Base-by-base conservation (phyloP, 2,113 vertebrate genomes). In the Puffinus mauretanicus region DNA sequence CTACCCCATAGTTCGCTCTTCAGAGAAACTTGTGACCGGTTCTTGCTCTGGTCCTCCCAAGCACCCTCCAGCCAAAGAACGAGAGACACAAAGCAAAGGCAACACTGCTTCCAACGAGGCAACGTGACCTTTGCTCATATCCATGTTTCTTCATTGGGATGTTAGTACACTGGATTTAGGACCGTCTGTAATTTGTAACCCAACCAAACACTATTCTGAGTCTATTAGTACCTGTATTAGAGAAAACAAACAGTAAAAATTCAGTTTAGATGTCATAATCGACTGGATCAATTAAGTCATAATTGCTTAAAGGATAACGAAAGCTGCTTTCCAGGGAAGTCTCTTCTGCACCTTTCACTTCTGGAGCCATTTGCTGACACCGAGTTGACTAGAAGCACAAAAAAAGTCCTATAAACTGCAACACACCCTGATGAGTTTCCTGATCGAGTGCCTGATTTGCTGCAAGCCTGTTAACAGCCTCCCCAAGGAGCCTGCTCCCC, bases 51-150 rank as follows among this genome's bases (percentile, higher is more conserved):
- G 4, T 81, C 30, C 29, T 86, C 30, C 29, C 24, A 22, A 55
- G 18, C 66, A 62, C 6, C 29, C 32, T 51, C 5, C 0, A 18
- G 4, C 67, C 47, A 84, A 84, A 78, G 40, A 57, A 57, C 2
- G 24, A 57, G 30, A 65, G 29, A 64, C 9, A 72, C 5, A 18
- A 80, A 77, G 18, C 6, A 7, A 94, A 64, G 1, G 0, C 18
- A 83, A 49, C 30, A 7, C 24, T 40, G 36, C 64, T 70, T 83
- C 32, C 38, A 83, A 12, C 0, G 4, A 80, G 24, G 26, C 19
- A 86, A 40, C 0, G 0, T 20, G 27, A 84, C n/a, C 34, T 77
- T 42, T 58, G 51, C 34, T 51, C 16, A 8, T 11, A 51, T 14
- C 20, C 11, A 15, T 12, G 11, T 42, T 90, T 88, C 80, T 66